A percentile compares a stretch with the other conserved stretches of the same genome.
These are phyloP conservation scores for Ceyx cyanopectus DNA, from an alignment of 2,113 vertebrate species.

Conservation along the genomic window DNA sequence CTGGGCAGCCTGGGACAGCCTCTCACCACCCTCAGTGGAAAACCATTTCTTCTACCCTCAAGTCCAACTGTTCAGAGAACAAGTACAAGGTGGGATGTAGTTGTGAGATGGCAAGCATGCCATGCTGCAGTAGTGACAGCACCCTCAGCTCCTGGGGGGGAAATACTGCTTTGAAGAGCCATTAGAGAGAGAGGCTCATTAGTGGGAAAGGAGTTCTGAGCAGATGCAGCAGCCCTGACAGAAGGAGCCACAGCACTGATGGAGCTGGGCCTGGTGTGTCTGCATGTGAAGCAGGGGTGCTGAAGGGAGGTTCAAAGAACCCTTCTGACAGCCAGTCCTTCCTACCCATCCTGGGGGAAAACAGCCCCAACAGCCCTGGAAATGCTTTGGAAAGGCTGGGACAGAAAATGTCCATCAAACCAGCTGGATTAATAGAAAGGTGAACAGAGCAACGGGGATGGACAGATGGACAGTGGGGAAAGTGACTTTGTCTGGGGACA, in stretches of 20 bases:
- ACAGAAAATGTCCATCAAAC: background rate
- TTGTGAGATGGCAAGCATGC: background rate
- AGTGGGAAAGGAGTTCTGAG: constrained; percentile 53
- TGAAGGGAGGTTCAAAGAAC: constrained; percentile 53
- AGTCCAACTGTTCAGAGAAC: background rate
- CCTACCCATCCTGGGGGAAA: constrained; percentile 48
- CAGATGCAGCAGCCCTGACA: constrained; percentile 48
- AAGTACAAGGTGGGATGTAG: background rate
- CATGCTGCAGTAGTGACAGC: background rate
- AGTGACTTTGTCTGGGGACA: background rate
- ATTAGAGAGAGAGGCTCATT: constrained; percentile 37
- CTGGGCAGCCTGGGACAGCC: background rate
- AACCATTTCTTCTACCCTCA: background rate
- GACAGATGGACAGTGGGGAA: background rate
- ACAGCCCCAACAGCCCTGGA: constrained; percentile 3
- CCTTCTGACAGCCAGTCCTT: constrained; percentile 60
- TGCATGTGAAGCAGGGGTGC: constrained; percentile 57
- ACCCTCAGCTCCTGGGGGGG: background rate
- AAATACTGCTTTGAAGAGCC: constrained; percentile 28
- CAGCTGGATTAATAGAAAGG: background rate
- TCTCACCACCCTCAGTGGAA: background rate
- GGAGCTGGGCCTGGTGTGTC: constrained; percentile 30
- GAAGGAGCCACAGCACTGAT: constrained; percentile 51
- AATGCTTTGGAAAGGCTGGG: constrained; percentile 22
- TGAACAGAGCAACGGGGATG: background rate